phyloP scores from a whole-genome alignment of 1,140 invertebrate species.

The Macrocentrus cingulum region DNA sequence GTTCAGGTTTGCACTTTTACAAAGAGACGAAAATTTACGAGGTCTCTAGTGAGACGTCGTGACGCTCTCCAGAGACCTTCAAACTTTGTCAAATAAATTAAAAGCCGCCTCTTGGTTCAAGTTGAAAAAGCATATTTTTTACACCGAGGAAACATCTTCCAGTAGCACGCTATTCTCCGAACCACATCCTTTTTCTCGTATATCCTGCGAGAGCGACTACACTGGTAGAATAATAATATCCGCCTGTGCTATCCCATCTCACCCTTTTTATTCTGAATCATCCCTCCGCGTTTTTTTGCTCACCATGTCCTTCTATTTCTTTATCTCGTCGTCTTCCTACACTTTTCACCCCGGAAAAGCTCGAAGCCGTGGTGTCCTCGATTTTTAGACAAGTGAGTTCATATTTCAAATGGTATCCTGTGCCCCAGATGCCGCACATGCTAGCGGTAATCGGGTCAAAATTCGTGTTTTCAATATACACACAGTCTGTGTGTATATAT shows the following conservation, averaged over 20 bases:
- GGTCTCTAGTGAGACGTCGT: conserved; percentile 12
- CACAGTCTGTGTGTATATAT: neutral
- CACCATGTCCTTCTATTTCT: neutral
- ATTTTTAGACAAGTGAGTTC: conserved; percentile 31
- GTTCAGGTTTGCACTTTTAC: conserved; percentile 25
- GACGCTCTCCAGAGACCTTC: conserved; percentile 9
- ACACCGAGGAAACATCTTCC: conserved; percentile 7
- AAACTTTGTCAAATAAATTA: conserved; percentile 35
- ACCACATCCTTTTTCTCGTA: conserved; percentile 26
- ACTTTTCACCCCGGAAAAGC: too few relatives aligned
- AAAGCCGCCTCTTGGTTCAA: conserved; percentile 19
- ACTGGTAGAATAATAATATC: conserved; percentile 28
- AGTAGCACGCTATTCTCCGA: conserved; percentile 8
- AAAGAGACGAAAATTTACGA: conserved; percentile 27
- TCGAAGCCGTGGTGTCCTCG: too few relatives aligned
- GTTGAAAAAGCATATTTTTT: conserved; percentile 10
- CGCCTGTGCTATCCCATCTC: conserved; percentile 11
- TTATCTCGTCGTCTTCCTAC: conserved; percentile 2
- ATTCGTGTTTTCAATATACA: neutral
- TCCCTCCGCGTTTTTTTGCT: neutral
- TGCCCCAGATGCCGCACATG: conserved; percentile 15
- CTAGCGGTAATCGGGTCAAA: conserved; percentile 17
- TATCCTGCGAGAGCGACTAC: conserved; percentile 24
- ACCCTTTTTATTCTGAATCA: neutral
- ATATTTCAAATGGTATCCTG: conserved; percentile 28